phyloP scores from a whole-genome alignment of 2,113 vertebrate genomes.

The Dendrocopos noguchii region DNA sequence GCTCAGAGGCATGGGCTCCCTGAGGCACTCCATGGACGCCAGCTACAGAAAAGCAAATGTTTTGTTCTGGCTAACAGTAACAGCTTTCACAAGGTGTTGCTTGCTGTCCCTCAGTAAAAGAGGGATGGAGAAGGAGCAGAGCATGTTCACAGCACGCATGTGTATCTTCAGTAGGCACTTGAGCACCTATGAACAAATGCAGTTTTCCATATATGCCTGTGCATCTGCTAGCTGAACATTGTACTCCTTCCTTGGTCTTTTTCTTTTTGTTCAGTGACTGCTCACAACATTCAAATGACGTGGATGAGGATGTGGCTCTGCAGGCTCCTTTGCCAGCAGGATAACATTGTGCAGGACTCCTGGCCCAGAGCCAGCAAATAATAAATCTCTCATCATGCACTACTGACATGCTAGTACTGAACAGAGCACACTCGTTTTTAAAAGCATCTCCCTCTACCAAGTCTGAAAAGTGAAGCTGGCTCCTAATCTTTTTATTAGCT shows the following conservation, averaged over 20 bases:
- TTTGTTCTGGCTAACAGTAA: neutral
- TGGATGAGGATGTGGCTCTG: neutral
- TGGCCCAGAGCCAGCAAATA: neutral
- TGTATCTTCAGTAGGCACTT: neutral
- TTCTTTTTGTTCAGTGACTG: neutral
- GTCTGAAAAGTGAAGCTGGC: neutral
- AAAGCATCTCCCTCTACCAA: neutral
- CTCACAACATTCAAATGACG: neutral
- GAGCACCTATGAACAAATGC: neutral
- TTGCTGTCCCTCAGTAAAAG: neutral
- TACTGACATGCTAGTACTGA: neutral
- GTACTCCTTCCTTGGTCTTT: neutral
- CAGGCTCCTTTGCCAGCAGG: neutral
- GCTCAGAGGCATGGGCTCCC: neutral
- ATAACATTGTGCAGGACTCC: neutral
- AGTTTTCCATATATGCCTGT: neutral
- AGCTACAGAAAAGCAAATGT: neutral
- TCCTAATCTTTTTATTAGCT: neutral
- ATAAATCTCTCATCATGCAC: neutral
- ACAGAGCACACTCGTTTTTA: neutral
- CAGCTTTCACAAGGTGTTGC: neutral
- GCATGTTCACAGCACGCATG: neutral
- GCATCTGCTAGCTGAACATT: neutral
- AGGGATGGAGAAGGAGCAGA: neutral
- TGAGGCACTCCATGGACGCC: rapidly evolving